Evolutionary conservation across 2,888 invertebrate species (phyloP).

Genomic region (Agrenia bidenticulata): DNA sequence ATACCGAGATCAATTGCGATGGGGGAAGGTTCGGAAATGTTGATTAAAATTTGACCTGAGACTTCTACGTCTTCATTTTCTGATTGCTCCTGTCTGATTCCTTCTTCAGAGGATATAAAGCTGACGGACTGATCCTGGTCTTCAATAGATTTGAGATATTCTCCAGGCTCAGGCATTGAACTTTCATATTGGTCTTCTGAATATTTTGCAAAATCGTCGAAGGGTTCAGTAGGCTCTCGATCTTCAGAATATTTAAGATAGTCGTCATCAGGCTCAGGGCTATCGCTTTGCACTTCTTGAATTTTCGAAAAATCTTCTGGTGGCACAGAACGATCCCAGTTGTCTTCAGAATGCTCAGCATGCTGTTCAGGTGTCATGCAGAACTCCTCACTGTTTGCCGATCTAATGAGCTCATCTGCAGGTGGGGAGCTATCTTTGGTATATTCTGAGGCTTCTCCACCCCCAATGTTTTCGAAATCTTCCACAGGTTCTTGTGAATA

Average conservation of each 20-base stretch:
- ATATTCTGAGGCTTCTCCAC: too few species aligned
- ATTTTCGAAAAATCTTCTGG: neutral
- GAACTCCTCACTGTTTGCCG: neutral
- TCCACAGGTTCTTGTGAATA: neutral
- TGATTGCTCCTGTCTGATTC: too few species aligned
- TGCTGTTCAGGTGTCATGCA: conserved; percentile 4
- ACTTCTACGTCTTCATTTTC: too few species aligned
- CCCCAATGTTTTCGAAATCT: neutral
- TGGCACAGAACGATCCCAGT: neutral
- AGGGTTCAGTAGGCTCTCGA: neutral
- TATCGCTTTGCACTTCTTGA: neutral
- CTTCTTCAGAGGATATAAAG: neutral
- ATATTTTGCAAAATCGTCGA: conserved; percentile 3
- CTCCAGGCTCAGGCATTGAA: neutral
- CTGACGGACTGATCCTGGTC: neutral
- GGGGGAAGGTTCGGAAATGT: too few species aligned
- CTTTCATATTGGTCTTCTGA: neutral
- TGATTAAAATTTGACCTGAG: too few species aligned
- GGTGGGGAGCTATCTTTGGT: neutral
- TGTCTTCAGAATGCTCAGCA: neutral
- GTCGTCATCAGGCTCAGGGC: too few species aligned
- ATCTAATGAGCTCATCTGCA: neutral
- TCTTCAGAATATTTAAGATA: too few species aligned
- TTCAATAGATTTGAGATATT: neutral
- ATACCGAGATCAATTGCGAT: too few species aligned